phyloP scores from a whole-genome alignment of 2,113 vertebrate species.

The Hippolais icterina region DNA sequence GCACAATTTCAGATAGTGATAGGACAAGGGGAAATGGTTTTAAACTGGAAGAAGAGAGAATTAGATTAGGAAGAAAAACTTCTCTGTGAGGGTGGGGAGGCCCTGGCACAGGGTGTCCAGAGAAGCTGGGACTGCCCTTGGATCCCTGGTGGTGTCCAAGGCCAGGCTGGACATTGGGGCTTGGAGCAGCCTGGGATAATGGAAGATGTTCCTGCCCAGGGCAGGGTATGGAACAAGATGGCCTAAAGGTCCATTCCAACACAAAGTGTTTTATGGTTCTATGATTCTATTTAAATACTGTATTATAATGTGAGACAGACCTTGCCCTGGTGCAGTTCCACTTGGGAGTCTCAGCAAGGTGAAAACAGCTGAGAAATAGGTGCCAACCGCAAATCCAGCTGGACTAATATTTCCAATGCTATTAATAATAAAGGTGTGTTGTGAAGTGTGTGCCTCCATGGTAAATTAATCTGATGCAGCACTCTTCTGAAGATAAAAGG shows the following conservation, averaged over 20 bases:
- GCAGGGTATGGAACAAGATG: too few species aligned
- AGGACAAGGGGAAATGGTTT: neutral
- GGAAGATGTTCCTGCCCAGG: neutral
- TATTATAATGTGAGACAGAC: neutral
- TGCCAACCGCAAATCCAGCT: neutral
- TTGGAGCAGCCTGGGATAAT: neutral
- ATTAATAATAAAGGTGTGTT: neutral
- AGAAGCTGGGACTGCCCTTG: neutral
- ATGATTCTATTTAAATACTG: neutral
- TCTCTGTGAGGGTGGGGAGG: accelerated
- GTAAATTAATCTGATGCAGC: accelerated
- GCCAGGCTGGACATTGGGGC: accelerated
- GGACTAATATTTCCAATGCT: neutral
- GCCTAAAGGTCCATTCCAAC: neutral
- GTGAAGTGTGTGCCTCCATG: neutral
- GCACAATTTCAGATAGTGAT: neutral
- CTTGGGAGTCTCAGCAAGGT: neutral
- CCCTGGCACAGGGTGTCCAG: neutral
- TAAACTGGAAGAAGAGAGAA: neutral
- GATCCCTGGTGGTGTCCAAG: neutral
- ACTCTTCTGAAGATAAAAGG: neutral
- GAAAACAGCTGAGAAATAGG: neutral
- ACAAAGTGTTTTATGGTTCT: neutral
- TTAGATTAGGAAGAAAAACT: neutral
- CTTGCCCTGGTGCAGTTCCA: neutral